phyloP scores from a whole-genome alignment of 2,113 vertebrate species.

The Glaucidium brasilianum region DNA sequence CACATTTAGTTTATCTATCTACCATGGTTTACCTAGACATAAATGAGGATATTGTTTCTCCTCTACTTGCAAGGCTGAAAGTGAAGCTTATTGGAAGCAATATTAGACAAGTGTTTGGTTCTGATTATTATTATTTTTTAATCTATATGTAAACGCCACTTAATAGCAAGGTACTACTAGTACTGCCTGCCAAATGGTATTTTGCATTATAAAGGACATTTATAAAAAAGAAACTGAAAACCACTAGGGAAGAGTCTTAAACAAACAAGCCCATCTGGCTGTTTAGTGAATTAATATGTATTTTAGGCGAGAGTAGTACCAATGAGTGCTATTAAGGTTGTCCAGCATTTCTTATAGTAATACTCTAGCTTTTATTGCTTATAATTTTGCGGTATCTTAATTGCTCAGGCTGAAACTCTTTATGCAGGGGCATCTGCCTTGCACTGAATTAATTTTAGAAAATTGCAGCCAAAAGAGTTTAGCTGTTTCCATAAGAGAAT shows the following conservation, averaged over 20 bases:
- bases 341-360: constrained; percentile 3
- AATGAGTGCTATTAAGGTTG: background rate
- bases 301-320: background rate
- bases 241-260: constrained; percentile 29
- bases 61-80: background rate
- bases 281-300: constrained; percentile 27
- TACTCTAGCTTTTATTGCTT: background rate
- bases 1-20: background rate
- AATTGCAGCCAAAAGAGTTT: background rate
- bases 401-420: constrained; percentile 10
- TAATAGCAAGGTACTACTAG: background rate
- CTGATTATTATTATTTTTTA: background rate
- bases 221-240: background rate
- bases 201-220: constrained; percentile 13
- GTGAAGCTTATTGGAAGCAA: background rate
- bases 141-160: background rate
- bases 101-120: background rate
- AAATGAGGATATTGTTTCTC: background rate
- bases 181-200: constrained; percentile 1
- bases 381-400: constrained; percentile 13
- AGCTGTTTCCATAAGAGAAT: background rate
- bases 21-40: background rate
- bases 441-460: background rate
- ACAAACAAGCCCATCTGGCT: constrained; percentile 53
- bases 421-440: constrained; percentile 8